Base-by-base conservation (phyloP, 2,797 vertebrate species). In the Toxotes lorentzi region DNA sequence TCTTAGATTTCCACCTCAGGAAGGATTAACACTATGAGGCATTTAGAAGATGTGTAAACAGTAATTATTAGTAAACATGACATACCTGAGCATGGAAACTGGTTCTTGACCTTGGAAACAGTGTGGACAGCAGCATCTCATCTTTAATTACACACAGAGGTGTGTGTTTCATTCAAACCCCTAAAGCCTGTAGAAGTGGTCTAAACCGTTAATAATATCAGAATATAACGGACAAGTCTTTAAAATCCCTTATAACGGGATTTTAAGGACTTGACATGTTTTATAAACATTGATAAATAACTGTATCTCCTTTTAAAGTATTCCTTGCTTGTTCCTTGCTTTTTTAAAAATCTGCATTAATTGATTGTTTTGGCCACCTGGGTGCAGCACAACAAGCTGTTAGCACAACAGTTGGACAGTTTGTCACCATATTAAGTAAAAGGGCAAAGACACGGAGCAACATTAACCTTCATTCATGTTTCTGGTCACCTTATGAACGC, bases 1-100 rank as follows among this genome's bases (percentile, higher is more conserved):
- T 53, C 51, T 13, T 1, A 21, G 32, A 47, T 45, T 80, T 61
- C 59, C 41, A 57, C 30, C 6, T 67, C 40, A 50, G 12, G 47
- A 19, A 32, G n/a, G 14, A 66, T 14, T 2, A 63, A 21, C 43
- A 68, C 21, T 64, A 30, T 54, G 23, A 61, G 19, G 8, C 53
- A 35, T 63, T 72, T 50, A 19, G 12, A 66, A 21, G n/a, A 1
- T 58, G 32, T 23, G 21, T 21, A 40, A 77, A 70, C 11, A 56
- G 23, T 51, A n/a, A 54, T 27, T 27, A 4, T 56, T 78, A 74
- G 23, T 17, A 3, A 48, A 27, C 35, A 53, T 23, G 34, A 23
- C 30, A 54, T 51, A 4, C 14, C 5, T 58, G 9, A 41, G 16
- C 53, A 24, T 50, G 19, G 0, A 54, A 13, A 8, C 27, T 19